These are phyloP conservation scores for Gallirallus australis DNA, from an alignment of 2,797 vertebrate species.

Conservation along the genomic window DNA sequence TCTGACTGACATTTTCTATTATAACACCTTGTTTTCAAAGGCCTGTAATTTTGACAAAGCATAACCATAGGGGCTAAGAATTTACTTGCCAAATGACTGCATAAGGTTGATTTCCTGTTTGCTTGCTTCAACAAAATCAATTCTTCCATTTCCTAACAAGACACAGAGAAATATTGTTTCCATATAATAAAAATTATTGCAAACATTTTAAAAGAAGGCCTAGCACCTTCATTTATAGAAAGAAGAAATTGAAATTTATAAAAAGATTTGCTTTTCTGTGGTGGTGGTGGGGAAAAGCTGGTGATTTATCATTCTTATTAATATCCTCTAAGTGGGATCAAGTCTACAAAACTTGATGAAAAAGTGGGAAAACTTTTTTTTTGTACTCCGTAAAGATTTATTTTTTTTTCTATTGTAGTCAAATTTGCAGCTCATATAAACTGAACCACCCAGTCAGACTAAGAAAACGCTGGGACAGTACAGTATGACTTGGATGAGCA, in stretches of 20 bases:
- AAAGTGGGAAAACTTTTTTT: not conserved
- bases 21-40: slow-evolving; percentile 27
- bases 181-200: not conserved
- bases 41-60: slow-evolving; percentile 24
- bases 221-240: not conserved
- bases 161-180: not conserved
- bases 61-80: not conserved
- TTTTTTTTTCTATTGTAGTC: not conserved
- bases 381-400: not conserved
- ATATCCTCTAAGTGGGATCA: not conserved
- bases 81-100: not conserved
- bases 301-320: not conserved
- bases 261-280: not conserved
- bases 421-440: not conserved
- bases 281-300: not conserved
- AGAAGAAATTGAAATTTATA: not conserved
- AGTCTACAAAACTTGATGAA: not conserved
- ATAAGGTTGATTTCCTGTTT: slow-evolving; percentile 4
- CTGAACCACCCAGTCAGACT: not conserved
- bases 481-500: not conserved
- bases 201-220: not conserved
- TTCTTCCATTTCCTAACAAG: not conserved
- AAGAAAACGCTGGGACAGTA: not conserved
- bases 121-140: not conserved
- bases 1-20: slow-evolving; percentile 32